Conservation (phyloP, 2,113 vertebrate genomes). For the Glaucidium brasilianum region DNA sequence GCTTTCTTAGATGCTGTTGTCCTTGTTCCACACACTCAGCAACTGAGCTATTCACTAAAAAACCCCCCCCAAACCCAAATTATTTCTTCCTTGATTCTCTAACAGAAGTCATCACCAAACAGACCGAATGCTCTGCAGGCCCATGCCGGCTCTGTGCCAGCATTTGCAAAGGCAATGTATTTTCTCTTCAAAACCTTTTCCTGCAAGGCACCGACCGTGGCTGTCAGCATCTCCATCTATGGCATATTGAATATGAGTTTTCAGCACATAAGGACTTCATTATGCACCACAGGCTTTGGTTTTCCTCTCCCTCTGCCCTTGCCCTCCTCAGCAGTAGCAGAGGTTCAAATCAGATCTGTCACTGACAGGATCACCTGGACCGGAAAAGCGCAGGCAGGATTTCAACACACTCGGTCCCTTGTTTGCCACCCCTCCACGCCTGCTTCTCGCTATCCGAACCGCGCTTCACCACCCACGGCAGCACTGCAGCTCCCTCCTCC, state of each 20-base stretch:
- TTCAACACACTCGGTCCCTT: constrained; percentile 1
- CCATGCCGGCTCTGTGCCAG: not conserved
- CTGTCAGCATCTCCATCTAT: constrained; percentile 12
- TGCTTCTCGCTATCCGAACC: not conserved
- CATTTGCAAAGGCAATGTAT: not conserved
- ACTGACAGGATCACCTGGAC: constrained; percentile 64
- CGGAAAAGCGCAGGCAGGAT: constrained; percentile 9
- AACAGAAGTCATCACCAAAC: accelerated
- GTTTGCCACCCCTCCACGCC: not conserved
- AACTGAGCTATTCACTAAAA: not conserved
- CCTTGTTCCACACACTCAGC: not conserved
- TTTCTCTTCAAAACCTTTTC: not conserved
- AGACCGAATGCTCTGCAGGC: not conserved
- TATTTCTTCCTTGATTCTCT: not conserved
- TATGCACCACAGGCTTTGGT: not conserved
- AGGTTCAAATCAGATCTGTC: constrained; percentile 59
- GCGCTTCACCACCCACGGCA: not conserved
- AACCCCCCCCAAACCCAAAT: not conserved
- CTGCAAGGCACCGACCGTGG: not conserved
- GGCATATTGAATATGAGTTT: not conserved
- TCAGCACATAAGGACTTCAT: constrained; percentile 29
- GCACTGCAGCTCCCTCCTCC: not conserved
- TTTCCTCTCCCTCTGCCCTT: not conserved
- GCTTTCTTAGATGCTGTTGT: not conserved
- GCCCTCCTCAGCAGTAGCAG: constrained; percentile 8